Evolutionary conservation across 2,888 invertebrate genomes (phyloP).

Genomic region (Lasioglossum pauxillum): DNA sequence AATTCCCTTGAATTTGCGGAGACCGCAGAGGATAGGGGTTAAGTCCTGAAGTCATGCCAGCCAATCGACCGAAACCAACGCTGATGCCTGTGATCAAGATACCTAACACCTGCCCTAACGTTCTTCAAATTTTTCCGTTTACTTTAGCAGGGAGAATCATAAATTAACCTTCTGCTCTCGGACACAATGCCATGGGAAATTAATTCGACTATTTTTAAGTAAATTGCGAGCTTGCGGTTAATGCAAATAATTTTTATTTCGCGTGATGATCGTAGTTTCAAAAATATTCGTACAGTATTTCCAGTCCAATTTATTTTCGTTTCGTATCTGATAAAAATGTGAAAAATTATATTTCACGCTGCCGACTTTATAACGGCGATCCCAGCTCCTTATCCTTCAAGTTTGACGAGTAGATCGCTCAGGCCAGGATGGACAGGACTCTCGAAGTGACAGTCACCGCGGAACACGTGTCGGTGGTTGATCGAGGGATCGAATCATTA

Average conservation of each 20-base stretch:
- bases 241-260: too few species aligned
- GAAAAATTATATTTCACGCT: not conserved
- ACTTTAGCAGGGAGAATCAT: not conserved
- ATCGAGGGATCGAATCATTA: conserved; percentile 81
- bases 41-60: conserved; percentile 57
- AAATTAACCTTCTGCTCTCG: too few species aligned
- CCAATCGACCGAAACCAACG: conserved; percentile 44
- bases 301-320: too few species aligned
- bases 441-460: conserved; percentile 7
- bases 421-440: not conserved
- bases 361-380: not conserved
- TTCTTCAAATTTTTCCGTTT: not conserved
- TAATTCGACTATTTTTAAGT: too few species aligned
- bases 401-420: not conserved
- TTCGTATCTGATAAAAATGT: too few species aligned
- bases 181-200: too few species aligned
- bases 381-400: not conserved
- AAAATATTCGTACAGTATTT: too few species aligned
- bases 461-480: conserved; percentile 64
- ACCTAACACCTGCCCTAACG: not conserved
- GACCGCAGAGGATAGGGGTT: conserved; percentile 59
- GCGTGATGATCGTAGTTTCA: too few species aligned
- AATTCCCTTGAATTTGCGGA: conserved; percentile 70
- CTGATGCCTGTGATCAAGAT: conserved; percentile 5
- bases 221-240: too few species aligned